Conservation (phyloP, 2,888 invertebrate species). For the Sarcophaga carnaria region DNA sequence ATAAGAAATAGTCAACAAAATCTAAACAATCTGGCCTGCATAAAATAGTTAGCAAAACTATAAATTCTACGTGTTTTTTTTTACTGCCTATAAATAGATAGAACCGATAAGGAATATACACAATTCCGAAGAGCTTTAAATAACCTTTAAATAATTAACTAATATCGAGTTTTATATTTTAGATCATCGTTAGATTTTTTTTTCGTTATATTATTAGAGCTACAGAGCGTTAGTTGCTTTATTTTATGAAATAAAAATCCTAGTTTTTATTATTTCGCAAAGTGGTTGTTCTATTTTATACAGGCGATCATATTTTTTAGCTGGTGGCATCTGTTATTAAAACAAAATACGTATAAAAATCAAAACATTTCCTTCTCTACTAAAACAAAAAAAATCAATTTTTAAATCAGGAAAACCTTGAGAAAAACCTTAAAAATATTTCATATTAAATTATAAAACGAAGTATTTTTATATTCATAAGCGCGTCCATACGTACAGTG, state of each 20-base stretch:
- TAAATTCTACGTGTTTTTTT: too few relatives aligned
- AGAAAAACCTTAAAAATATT: slow-evolving; percentile 55
- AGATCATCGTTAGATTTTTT: too few relatives aligned
- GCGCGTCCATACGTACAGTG: slow-evolving; percentile 3
- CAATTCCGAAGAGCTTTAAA: too few relatives aligned
- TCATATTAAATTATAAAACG: slow-evolving; percentile 20
- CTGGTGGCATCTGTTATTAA: slow-evolving; percentile 7
- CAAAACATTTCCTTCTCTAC: slow-evolving; percentile 6
- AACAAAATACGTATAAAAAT: neutral
- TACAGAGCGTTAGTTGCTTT: too few relatives aligned
- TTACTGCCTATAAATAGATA: too few relatives aligned
- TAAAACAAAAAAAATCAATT: neutral
- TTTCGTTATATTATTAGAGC: too few relatives aligned
- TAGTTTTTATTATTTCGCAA: slow-evolving; percentile 22
- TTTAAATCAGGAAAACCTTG: slow-evolving; percentile 54
- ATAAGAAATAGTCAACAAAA: slow-evolving; percentile 64
- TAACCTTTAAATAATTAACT: too few relatives aligned
- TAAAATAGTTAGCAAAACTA: too few relatives aligned
- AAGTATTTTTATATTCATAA: neutral
- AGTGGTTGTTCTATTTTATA: slow-evolving; percentile 59
- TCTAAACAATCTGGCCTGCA: slow-evolving; percentile 33
- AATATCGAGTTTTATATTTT: too few relatives aligned
- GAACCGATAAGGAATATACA: too few relatives aligned
- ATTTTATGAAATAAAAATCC: neutral
- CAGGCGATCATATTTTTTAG: slow-evolving; percentile 63